Conservation (phyloP, 1,140 invertebrate genomes). For the Diachasmimorpha longicaudata region DNA sequence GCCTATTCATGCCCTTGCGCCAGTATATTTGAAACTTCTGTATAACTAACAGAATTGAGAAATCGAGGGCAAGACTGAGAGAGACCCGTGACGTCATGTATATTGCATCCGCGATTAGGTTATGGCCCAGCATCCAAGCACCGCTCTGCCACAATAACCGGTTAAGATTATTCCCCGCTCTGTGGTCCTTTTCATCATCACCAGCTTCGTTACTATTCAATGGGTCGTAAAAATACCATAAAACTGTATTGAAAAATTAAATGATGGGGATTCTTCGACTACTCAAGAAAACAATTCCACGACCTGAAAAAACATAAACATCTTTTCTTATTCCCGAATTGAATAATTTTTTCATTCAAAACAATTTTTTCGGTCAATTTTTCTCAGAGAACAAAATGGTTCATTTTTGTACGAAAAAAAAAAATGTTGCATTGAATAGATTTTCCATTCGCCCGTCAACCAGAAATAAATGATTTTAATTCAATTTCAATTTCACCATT, state of each 20-base stretch:
- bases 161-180: background rate
- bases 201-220: background rate
- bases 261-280: too few relatives aligned
- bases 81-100: background rate
- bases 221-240: background rate
- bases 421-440: background rate
- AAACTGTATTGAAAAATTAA: too few relatives aligned
- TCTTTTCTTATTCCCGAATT: background rate
- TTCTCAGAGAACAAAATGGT: too few relatives aligned
- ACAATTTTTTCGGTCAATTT: too few relatives aligned
- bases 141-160: background rate
- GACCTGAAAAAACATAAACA: background rate
- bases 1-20: background rate
- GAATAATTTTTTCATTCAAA: too few relatives aligned
- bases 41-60: background rate
- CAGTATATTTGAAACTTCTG: background rate
- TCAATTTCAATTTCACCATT: background rate
- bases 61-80: background rate
- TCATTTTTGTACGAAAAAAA: too few relatives aligned
- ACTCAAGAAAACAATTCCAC: too few relatives aligned
- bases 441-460: background rate
- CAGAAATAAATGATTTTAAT: background rate
- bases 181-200: background rate
- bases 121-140: background rate
- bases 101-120: constrained; percentile 11